These are phyloP conservation scores for Naja naja DNA, from an alignment of 2,113 vertebrate species.

Conservation along the genomic window DNA sequence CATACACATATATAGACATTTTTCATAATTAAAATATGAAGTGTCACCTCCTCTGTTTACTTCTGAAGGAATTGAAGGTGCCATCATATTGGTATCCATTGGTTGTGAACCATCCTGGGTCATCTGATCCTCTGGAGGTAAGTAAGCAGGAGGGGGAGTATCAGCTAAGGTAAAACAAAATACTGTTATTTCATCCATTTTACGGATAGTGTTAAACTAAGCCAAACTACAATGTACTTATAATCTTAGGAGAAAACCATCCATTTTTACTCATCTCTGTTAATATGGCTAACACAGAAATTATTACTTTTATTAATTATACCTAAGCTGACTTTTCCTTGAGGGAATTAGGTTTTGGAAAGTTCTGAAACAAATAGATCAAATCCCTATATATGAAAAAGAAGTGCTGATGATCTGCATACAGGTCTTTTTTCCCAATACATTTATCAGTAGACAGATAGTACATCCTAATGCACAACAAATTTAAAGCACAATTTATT, in stretches of 20 bases:
- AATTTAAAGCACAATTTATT: not conserved
- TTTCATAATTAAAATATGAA: not conserved
- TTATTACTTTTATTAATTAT: not conserved
- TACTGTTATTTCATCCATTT: slow-evolving; percentile 29
- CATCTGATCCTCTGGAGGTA: slow-evolving; percentile 95
- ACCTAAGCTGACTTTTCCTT: not conserved
- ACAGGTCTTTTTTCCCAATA: not conserved
- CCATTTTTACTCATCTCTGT: slow-evolving; percentile 12
- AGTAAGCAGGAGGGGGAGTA: slow-evolving; percentile 94
- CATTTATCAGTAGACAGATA: not conserved
- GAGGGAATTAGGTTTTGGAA: not conserved
- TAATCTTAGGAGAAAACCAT: slow-evolving; percentile 38
- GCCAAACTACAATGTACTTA: slow-evolving; percentile 44
- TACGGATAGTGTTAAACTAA: slow-evolving; percentile 42
- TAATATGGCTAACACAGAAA: not conserved
- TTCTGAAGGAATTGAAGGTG: slow-evolving; percentile 80
- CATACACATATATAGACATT: not conserved
- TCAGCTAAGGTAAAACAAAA: slow-evolving; percentile 72
- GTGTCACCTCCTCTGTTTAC: slow-evolving; percentile 81
- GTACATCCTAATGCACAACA: not conserved
- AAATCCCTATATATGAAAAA: not conserved
- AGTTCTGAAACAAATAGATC: not conserved
- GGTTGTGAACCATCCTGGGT: slow-evolving; percentile 94
- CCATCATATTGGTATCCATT: slow-evolving; percentile 96
- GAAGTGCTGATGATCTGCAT: not conserved